Percentiles rank a stretch among this genome's conserved stretches.
These are phyloP conservation scores for Eublepharis macularius DNA, from an alignment of 2,113 vertebrate genomes.

Conservation along the genomic window DNA sequence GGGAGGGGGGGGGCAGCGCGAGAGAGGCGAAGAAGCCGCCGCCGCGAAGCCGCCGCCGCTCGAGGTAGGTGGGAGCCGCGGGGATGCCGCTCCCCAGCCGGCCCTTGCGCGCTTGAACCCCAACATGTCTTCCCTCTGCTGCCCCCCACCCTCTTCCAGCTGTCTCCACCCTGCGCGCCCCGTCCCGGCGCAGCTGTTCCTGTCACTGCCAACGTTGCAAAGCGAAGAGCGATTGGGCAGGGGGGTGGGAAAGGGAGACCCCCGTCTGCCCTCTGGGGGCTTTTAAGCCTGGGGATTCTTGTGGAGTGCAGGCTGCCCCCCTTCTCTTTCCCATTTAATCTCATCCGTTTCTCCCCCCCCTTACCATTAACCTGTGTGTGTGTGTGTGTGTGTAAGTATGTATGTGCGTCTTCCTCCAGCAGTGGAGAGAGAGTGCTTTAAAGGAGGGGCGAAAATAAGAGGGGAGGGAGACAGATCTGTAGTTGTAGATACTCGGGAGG, in stretches of 20 bases:
- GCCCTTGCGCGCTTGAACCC: not conserved
- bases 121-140: constrained; percentile 17
- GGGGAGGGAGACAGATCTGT: not conserved
- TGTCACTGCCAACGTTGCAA: constrained; percentile 17
- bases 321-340: not conserved
- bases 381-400: not conserved
- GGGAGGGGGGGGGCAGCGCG: not conserved
- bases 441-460: not conserved
- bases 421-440: not conserved
- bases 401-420: not conserved
- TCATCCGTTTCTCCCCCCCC: not conserved
- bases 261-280: not conserved
- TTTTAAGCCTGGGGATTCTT: not conserved
- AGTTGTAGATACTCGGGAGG: not conserved
- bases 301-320: not conserved
- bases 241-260: not conserved
- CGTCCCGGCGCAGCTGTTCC: constrained; percentile 23
- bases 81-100: too few species aligned
- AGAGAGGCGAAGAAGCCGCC: too few species aligned
- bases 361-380: constrained; percentile 20
- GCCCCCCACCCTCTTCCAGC: constrained; percentile 17
- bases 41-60: not conserved
- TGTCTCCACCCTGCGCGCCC: constrained; percentile 30
- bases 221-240: constrained; percentile 3
- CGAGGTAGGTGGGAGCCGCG: not conserved